Evolutionary conservation across 1,140 invertebrate genomes (phyloP).

Genomic region (Vanessa atalanta): DNA sequence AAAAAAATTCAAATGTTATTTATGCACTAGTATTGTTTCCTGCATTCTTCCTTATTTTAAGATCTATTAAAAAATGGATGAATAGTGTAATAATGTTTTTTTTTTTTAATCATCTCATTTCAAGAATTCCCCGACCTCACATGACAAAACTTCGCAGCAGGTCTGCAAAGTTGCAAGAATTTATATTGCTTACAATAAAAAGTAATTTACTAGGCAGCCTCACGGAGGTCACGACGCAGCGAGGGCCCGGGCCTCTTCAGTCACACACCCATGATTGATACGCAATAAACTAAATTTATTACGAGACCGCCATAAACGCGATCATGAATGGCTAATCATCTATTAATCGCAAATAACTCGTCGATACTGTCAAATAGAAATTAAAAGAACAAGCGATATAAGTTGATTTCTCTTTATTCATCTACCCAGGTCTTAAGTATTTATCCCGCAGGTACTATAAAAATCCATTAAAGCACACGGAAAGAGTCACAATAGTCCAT

Average conservation of each 20-base stretch:
- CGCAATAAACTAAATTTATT: slow-evolving; percentile 74
- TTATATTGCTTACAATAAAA: slow-evolving; percentile 47
- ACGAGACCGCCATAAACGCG: slow-evolving; percentile 65
- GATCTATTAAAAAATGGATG: too few relatives aligned
- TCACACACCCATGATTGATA: slow-evolving; percentile 64
- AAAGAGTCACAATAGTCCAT: slow-evolving; percentile 63
- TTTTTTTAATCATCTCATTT: too few relatives aligned
- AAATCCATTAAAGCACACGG: slow-evolving; percentile 58
- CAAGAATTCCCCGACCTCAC: background rate
- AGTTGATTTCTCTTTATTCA: slow-evolving; percentile 53
- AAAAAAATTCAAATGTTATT: too few relatives aligned
- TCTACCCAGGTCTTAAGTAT: slow-evolving; percentile 39
- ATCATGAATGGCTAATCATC: slow-evolving; percentile 70
- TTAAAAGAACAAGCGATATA: slow-evolving; percentile 71
- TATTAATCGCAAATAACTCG: slow-evolving; percentile 75
- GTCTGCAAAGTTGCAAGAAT: slow-evolving; percentile 27
- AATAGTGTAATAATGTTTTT: too few relatives aligned
- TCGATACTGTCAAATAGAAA: slow-evolving; percentile 76
- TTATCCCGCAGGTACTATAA: slow-evolving; percentile 39
- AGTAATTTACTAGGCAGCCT: slow-evolving; percentile 47
- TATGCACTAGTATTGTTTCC: too few relatives aligned
- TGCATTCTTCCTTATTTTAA: too few relatives aligned
- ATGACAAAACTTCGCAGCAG: slow-evolving; percentile 14
- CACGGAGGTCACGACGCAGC: slow-evolving; percentile 44
- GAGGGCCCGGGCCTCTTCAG: slow-evolving; percentile 37